Conservation (phyloP, 2,113 vertebrate species). For the Gobiocypris rarus region DNA sequence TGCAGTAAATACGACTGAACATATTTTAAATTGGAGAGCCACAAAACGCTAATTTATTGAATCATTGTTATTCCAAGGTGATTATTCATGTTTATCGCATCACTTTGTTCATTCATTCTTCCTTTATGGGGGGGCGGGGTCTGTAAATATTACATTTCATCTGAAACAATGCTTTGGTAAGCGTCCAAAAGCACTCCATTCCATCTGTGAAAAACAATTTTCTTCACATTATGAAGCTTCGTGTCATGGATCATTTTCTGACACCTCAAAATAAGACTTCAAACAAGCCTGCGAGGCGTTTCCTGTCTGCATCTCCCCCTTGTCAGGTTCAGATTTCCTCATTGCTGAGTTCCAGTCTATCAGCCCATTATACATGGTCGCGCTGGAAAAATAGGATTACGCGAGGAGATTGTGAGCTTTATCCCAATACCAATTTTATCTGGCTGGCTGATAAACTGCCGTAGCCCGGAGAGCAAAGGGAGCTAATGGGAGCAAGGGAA, state of each 20-base stretch:
- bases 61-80: background rate
- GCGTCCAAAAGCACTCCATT: slow-evolving; percentile 41
- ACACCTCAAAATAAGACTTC: slow-evolving; percentile 55
- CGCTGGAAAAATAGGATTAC: slow-evolving; percentile 58
- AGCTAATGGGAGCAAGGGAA: slow-evolving; percentile 50
- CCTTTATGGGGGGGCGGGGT: background rate
- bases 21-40: background rate
- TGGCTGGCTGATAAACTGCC: slow-evolving; percentile 57
- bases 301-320: slow-evolving; percentile 36
- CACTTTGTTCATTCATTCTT: slow-evolving; percentile 26
- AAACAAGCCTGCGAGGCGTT: slow-evolving; percentile 52
- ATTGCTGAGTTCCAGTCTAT: slow-evolving; percentile 43
- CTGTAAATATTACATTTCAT: slow-evolving; percentile 37
- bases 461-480: slow-evolving; percentile 43
- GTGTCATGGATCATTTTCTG: slow-evolving; percentile 58
- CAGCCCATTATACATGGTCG: slow-evolving; percentile 52
- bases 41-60: slow-evolving; percentile 16
- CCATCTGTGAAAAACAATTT: slow-evolving; percentile 55
- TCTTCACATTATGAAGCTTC: slow-evolving; percentile 52
- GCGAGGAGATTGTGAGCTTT: slow-evolving; percentile 53
- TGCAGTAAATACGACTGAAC: background rate
- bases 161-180: slow-evolving; percentile 50
- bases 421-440: slow-evolving; percentile 61
- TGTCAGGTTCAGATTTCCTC: slow-evolving; percentile 45
- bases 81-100: slow-evolving; percentile 32